Conservation (phyloP, 1,140 invertebrate species). For the Campoletis sonorensis region DNA sequence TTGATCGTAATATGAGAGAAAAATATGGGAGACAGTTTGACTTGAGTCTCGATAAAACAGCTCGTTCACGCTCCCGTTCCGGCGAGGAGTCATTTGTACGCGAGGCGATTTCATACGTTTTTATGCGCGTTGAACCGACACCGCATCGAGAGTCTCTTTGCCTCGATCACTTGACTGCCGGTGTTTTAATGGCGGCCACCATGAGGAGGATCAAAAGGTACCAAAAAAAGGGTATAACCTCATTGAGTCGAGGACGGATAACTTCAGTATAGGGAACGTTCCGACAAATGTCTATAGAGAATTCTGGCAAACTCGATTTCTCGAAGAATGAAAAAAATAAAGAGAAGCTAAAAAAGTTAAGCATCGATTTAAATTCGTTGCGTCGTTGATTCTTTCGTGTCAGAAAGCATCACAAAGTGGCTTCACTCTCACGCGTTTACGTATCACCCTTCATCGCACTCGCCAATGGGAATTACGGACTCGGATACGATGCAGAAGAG, state of each 20-base stretch:
- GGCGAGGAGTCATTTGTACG: slow-evolving; percentile 45
- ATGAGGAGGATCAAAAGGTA: neutral
- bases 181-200: slow-evolving; percentile 34
- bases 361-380: slow-evolving; percentile 42
- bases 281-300: slow-evolving; percentile 4
- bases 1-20: neutral
- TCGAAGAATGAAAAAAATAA: neutral
- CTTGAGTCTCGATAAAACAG: neutral
- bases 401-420: neutral
- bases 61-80: slow-evolving; percentile 36
- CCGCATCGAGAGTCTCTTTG: slow-evolving; percentile 9
- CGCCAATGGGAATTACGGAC: neutral
- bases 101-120: slow-evolving; percentile 35
- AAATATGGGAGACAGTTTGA: too few species aligned
- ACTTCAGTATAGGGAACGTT: slow-evolving; percentile 28
- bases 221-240: slow-evolving; percentile 38
- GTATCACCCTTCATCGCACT: slow-evolving; percentile 23
- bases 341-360: slow-evolving; percentile 19
- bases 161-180: slow-evolving; percentile 24
- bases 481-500: too few species aligned
- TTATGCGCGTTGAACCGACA: neutral
- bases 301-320: slow-evolving; percentile 13
- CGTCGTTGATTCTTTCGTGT: slow-evolving; percentile 12
- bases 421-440: slow-evolving; percentile 13
- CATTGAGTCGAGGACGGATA: slow-evolving; percentile 36